Base-by-base conservation (phyloP, 1,140 invertebrate genomes). In the Trypoxylus dichotomus region DNA sequence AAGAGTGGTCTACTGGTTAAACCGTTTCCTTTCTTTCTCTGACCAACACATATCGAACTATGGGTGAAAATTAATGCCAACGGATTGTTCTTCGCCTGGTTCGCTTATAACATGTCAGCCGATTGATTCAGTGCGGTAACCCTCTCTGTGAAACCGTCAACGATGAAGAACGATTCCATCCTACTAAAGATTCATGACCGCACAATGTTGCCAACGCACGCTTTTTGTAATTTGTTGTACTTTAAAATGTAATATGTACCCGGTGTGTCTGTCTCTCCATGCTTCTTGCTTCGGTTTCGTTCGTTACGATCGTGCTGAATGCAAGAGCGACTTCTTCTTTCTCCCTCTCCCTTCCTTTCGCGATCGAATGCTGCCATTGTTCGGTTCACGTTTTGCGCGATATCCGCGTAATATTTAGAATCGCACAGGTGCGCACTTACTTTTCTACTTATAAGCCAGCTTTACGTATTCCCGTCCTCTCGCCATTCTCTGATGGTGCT, bases 151-250 rank as follows among this genome's bases (percentile, higher is more conserved):
- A 71, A 58, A 29, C 76, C 32, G 76, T 71, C 76, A 73, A 54
- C 41, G 63, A 77, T 77, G 76, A 77, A 24, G 71, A 73, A 77
- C 76, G 76, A 77, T 54, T 41, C 42, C 63, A 37, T 77, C 71
- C 71, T 77, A 54, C 42, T 74, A 74, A 77, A 77, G 76, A 76
- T 76, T 76, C 76, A 76, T 76, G 76, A 41, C 32, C 71, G 42
- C 68, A 15, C 32, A 74, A 77, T 24, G 71, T 54, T 77, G 76
- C 76, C 76, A 77, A 71, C 15, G 76, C 76, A 74, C 58, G 76
- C 76, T 77, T 77, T 77, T 77, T 77, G 76, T 72, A 77, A 77
- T 77, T 77, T 73, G 76, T 77, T 77, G 76, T 77, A 77, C 76
- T 77, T 77, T 73, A 25, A 32, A 74, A 54, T 19, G 76, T 73